Conservation (phyloP, 2,113 vertebrate genomes). For the Solea senegalensis region DNA sequence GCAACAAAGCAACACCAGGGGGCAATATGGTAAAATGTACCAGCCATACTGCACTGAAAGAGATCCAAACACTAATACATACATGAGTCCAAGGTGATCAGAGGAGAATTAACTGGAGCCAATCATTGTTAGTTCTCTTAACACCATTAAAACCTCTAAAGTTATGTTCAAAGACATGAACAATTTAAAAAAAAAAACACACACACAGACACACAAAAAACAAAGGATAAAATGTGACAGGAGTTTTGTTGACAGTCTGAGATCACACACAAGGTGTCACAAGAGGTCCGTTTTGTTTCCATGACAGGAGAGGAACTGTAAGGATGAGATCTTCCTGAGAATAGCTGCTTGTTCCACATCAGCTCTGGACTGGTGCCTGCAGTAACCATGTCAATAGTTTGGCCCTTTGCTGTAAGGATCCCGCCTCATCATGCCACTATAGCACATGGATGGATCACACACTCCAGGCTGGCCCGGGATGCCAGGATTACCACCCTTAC, state of each 20-base stretch:
- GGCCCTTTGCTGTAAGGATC: conserved; percentile 96
- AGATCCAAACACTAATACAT: conserved; percentile 3
- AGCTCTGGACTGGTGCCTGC: conserved; percentile 67
- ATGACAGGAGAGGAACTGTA: conserved; percentile 75
- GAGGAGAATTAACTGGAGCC: conserved; percentile 29
- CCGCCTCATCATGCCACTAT: conserved; percentile 88
- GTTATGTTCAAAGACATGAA: conserved; percentile 18
- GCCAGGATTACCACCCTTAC: conserved; percentile 87
- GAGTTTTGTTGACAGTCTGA: conserved; percentile 32
- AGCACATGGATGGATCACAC: conserved; percentile 93
- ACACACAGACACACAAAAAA: not conserved
- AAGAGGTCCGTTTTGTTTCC: conserved; percentile 84
- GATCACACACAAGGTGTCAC: conserved; percentile 47
- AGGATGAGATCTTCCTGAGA: conserved; percentile 93
- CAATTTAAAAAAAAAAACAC: conserved; percentile 11
- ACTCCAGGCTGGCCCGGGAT: conserved; percentile 88
- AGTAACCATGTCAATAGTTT: conserved; percentile 86
- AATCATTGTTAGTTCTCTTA: conserved; percentile 24
- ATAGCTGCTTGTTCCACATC: conserved; percentile 80
- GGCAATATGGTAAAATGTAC: conserved; percentile 58
- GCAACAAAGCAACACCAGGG: conserved; percentile 57
- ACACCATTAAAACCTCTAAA: conserved; percentile 25
- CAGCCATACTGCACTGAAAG: conserved; percentile 35
- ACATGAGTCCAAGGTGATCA: conserved; percentile 28
- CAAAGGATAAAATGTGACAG: conserved; percentile 25